Conservation (phyloP, 2,888 invertebrate genomes). For the Agrochola circellaris region DNA sequence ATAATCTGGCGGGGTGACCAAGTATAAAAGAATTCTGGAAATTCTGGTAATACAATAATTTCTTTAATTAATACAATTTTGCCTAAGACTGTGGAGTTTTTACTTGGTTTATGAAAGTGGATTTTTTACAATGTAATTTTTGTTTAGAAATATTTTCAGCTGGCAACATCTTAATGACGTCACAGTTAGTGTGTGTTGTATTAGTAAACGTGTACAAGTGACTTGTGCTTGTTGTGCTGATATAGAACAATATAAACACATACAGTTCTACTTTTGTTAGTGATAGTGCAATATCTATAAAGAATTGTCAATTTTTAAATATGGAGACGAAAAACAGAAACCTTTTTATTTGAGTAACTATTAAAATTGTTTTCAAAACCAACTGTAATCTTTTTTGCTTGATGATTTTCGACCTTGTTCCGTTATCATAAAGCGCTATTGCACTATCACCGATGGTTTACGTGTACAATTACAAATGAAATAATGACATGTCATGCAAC, state of each 20-base stretch:
- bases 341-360: neutral
- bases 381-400: neutral
- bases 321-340: neutral
- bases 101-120: neutral
- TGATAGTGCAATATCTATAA: slow-evolving; percentile 53
- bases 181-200: slow-evolving; percentile 81
- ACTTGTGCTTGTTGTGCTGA: slow-evolving; percentile 80
- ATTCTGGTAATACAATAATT: neutral
- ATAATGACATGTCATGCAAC: slow-evolving; percentile 82
- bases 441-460: slow-evolving; percentile 50
- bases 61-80: neutral
- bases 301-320: neutral
- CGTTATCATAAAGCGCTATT: slow-evolving; percentile 28
- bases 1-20: neutral
- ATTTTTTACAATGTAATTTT: slow-evolving; percentile 30
- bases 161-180: slow-evolving; percentile 71
- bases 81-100: too few species aligned
- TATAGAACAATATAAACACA: slow-evolving; percentile 64
- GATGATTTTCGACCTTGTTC: slow-evolving; percentile 19
- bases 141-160: slow-evolving; percentile 30
- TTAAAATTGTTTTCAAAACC: neutral
- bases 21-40: neutral
- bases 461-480: slow-evolving; percentile 39
- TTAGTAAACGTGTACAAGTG: slow-evolving; percentile 84
- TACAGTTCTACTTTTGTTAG: slow-evolving; percentile 48